These are phyloP conservation scores for Euspilapteryx auroguttella DNA, from an alignment of 2,888 invertebrate genomes.

Conservation along the genomic window DNA sequence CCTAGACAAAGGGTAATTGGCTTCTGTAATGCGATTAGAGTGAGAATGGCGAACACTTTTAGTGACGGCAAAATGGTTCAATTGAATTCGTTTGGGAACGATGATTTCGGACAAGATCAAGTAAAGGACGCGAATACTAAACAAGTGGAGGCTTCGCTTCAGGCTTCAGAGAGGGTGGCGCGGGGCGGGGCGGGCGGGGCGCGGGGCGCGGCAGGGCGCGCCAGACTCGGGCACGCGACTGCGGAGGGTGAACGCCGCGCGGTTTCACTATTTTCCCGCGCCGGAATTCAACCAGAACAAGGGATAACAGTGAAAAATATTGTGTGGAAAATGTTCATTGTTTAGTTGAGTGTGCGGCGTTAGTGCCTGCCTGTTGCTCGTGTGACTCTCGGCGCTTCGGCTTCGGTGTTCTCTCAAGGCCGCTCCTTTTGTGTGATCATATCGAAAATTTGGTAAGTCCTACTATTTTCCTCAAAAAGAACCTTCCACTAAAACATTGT, in stretches of 20 bases:
- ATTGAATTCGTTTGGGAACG: constrained; percentile 28
- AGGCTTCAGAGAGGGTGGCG: constrained; percentile 13
- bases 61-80: constrained; percentile 21
- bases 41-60: too few relatives aligned
- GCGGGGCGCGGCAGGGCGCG: constrained; percentile 11
- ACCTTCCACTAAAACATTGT: too few relatives aligned
- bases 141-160: constrained; percentile 35
- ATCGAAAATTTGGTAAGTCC: constrained; percentile 24
- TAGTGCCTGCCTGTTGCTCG: constrained; percentile 28
- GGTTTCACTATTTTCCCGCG: constrained; percentile 12
- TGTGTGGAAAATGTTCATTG: constrained; percentile 29
- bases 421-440: constrained; percentile 21
- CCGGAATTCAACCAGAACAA: constrained; percentile 9
- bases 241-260: constrained; percentile 48
- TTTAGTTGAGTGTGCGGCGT: constrained; percentile 19
- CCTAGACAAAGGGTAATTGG: too few relatives aligned
- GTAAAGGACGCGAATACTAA: constrained; percentile 56
- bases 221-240: constrained; percentile 41
- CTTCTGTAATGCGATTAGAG: too few relatives aligned
- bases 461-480: too few relatives aligned
- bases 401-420: too few relatives aligned
- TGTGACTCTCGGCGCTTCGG: too few relatives aligned
- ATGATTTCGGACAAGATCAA: constrained; percentile 45
- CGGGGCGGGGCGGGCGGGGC: constrained; percentile 16
- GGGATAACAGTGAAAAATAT: constrained; percentile 22